Percentiles rank a stretch among this genome's conserved stretches.
Evolutionary conservation across 2,888 invertebrate species (phyloP).

Genomic region (Scelioninae gen. 2): DNA sequence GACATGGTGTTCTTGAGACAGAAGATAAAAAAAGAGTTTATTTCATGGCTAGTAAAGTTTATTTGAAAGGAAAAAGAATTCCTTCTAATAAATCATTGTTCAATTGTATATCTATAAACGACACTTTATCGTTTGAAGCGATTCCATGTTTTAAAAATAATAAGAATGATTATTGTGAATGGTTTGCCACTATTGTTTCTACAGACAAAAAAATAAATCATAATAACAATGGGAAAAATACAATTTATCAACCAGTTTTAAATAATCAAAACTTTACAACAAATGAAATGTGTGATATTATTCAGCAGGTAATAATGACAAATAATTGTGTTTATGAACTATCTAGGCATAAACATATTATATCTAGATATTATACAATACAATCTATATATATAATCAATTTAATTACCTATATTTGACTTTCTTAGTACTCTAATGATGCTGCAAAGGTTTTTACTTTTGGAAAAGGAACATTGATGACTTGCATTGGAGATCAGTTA

Average conservation of each 20-base stretch:
- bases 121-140: slow-evolving; percentile 64
- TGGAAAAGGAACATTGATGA: slow-evolving; percentile 64
- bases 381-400: no score
- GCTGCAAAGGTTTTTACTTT: slow-evolving; percentile 61
- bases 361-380: not conserved
- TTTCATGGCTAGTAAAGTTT: slow-evolving; percentile 65
- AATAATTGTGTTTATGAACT: no score
- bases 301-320: slow-evolving; percentile 6
- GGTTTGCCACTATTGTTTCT: slow-evolving; percentile 66
- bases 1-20: slow-evolving; percentile 62
- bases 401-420: no score
- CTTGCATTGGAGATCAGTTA: slow-evolving; percentile 64
- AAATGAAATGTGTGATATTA: not conserved
- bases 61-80: slow-evolving; percentile 62
- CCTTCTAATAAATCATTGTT: slow-evolving; percentile 59
- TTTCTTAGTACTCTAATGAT: slow-evolving; percentile 63
- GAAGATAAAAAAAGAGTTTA: slow-evolving; percentile 52
- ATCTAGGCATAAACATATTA: no score
- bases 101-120: slow-evolving; percentile 47
- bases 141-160: slow-evolving; percentile 65
- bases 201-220: slow-evolving; percentile 62
- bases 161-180: slow-evolving; percentile 61
- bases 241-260: not conserved
- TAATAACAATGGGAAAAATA: not conserved
- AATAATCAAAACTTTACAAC: not conserved